Evolutionary conservation across 2,113 vertebrate genomes (phyloP), one percentile per base, ranked within the genome.

Genomic region (Manacus vitellinus): DNA sequence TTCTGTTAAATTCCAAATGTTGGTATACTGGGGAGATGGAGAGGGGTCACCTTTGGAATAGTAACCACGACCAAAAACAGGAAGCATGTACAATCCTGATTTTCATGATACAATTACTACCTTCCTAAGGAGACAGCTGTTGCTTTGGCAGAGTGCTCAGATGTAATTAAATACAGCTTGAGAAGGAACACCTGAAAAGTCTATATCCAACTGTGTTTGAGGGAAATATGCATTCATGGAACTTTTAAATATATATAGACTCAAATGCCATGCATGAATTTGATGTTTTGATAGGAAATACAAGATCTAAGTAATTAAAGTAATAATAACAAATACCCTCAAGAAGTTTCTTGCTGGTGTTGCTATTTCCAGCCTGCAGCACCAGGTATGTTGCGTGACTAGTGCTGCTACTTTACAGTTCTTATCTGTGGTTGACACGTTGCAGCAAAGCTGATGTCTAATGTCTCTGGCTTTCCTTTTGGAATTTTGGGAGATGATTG

Each of bases 61-160:
- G 46, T 73, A 80, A 31, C 31, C 22, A 23, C 63, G 76, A 78
- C 47, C 43, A 41, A 86, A 95, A 94, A 75, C 72, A 94, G 79
- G 82, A 94, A 96, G 65, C 54, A 55, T 49, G 35, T 63, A 59
- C 49, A 55, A n/a, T 27, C 27, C 25, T 80, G 55, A 65, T 71
- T 93, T 90, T 88, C 20, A 30, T 2, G 13, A 28, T 72, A n/a
- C 61, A 46, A 24, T 90, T 92, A 63, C 8, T 46, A 5, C 27
- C 91, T 96, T 91, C 44, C 52, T 81, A 73, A 85, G 81, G 46
- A 88, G 90, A 47, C 85, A 73, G 67, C 79, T 92, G 78, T 85
- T 93, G 31, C 37, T 86, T 88, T 90, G 83, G 43, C 82, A 88
- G 63, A 43, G 23, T 27, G 55, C 68, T 77, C 52, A 78, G 33